phyloP scores from a whole-genome alignment of 2,113 vertebrate species.

The Xiphophorus hellerii region DNA sequence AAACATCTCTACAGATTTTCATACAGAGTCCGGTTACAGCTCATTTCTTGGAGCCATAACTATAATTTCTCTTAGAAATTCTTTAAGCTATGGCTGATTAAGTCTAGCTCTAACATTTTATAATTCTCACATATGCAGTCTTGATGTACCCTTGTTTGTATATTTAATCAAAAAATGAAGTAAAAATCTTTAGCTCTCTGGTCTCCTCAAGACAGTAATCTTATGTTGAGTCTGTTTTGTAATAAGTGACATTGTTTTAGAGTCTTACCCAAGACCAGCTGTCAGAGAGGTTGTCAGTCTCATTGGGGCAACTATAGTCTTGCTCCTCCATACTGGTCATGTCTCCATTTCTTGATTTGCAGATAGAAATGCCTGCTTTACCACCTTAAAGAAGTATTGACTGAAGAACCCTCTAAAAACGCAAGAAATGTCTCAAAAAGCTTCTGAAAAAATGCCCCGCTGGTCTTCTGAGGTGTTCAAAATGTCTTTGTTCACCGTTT shows the following conservation, averaged over 20 bases:
- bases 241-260: not conserved
- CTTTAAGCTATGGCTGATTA: not conserved
- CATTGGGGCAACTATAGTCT: slow-evolving; percentile 35
- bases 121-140: not conserved
- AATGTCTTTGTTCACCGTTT: not conserved
- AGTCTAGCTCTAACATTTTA: not conserved
- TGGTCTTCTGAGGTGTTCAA: not conserved
- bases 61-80: not conserved
- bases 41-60: not conserved
- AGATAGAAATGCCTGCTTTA: not conserved
- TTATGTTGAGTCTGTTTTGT: not conserved
- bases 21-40: not conserved
- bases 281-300: slow-evolving; percentile 50
- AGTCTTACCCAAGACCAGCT: slow-evolving; percentile 78
- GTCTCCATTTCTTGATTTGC: slow-evolving; percentile 41
- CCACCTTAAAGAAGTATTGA: not conserved
- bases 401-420: not conserved
- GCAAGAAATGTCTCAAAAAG: not conserved
- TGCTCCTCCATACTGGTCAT: slow-evolving; percentile 52
- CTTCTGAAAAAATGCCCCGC: not conserved
- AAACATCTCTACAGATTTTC: not conserved
- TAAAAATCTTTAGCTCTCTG: not conserved
- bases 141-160: not conserved
- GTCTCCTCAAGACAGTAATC: no score
- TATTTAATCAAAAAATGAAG: not conserved